Evolutionary conservation across 2,797 vertebrate species (phyloP), one percentile per base, ranked within the genome.

Genomic region (Clarias fuscus): DNA sequence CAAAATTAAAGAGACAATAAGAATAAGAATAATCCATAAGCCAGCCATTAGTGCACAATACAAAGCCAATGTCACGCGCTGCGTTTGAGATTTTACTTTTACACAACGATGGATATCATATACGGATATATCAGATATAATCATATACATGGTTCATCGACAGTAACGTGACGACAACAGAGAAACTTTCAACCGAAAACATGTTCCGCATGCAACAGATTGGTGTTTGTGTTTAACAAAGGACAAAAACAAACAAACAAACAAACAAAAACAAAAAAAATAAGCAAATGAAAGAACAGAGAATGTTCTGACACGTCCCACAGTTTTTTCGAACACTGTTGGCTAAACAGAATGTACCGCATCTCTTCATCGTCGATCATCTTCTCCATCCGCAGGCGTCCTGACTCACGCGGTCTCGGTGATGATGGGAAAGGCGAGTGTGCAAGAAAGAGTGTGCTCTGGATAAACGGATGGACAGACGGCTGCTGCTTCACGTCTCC

Each of bases 1-100:
- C 83, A 86, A 88, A 85, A 77, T 67, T 94, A 93, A 95, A 92
- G 94, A 94, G 93, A 62, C 13, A 90, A 95, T 93, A 96, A 93
- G 93, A 94, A 92, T 92, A 94, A 95, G 93, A 96, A 94, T 37
- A 70, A 78, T 68, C 56, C 93, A 91, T 95, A 90, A 96, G 96
- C 95, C 95, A 97, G 95, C 96, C 95, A 94, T 97, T 95, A 96
- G 97, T 96, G 96, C 96, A 97, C 96, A 93, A 94, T 94, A 96
- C 95, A 95, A 94, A 92, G 94, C 93, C 93, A 93, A 95, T 95
- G 95, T 92, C 90, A 94, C 93, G 95, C 92, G 93, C 93, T 91
- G 94, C 94, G 93, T 93, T 90, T 93, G 92, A 48, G 93, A 94
- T 92, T 89, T 82, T 85, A 43, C 84, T 73, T 64, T 62, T 20